phyloP scores from a whole-genome alignment of 2,113 vertebrate genomes.

The Ctenodactylus gundi region DNA sequence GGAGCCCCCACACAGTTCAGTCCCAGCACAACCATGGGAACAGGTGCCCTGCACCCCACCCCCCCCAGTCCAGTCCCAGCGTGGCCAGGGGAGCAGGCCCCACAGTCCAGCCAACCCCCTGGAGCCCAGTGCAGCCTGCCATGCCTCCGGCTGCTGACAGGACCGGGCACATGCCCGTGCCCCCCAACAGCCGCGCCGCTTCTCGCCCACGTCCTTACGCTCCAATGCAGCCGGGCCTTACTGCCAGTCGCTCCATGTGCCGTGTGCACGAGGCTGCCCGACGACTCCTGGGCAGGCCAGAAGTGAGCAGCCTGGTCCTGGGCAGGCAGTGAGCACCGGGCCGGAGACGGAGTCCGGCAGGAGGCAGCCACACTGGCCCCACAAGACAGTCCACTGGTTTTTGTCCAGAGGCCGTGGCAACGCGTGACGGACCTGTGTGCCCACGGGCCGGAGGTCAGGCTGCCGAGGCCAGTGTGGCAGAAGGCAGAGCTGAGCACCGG shows the following conservation, averaged over 20 bases:
- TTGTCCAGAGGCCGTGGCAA: not conserved
- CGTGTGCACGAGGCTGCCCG: not conserved
- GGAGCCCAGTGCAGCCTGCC: rapidly evolving
- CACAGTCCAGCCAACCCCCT: not conserved
- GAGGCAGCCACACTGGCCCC: not conserved
- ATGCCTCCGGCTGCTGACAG: not conserved
- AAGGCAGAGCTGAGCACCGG: not conserved
- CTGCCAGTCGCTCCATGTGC: too few relatives aligned
- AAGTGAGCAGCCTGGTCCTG: too few relatives aligned
- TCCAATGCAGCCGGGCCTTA: too few relatives aligned
- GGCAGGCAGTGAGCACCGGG: not conserved
- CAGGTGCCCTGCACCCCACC: too few relatives aligned
- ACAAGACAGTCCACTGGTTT: not conserved
- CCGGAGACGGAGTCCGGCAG: not conserved
- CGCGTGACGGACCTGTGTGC: not conserved
- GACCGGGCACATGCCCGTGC: not conserved
- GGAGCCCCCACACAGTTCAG: too few relatives aligned
- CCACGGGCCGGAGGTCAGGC: not conserved
- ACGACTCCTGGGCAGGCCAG: not conserved
- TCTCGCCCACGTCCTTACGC: too few relatives aligned
- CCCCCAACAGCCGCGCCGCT: not conserved
- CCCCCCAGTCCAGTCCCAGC: too few relatives aligned
- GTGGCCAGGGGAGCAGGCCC: too few relatives aligned
- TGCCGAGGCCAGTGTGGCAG: not conserved
- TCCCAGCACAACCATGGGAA: too few relatives aligned